A percentile compares a stretch with the other conserved stretches of the same genome.
Conservation (phyloP, 1,140 invertebrate genomes). For the Apis mellifera region DNA sequence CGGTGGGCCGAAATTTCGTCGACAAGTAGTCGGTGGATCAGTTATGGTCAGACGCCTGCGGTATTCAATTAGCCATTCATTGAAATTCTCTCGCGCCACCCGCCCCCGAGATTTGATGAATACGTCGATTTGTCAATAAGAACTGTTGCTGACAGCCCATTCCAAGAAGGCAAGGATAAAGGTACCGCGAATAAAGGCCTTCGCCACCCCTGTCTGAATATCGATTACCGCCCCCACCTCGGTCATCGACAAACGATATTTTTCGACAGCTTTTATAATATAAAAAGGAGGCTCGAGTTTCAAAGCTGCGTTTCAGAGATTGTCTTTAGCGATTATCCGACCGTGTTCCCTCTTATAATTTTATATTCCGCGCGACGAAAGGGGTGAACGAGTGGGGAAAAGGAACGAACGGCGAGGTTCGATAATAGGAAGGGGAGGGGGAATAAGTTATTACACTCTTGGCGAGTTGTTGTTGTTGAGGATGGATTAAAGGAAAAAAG, state of each 20-base stretch:
- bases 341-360: background rate
- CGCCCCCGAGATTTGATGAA: constrained; percentile 16
- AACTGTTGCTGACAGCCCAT: constrained; percentile 15
- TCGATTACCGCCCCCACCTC: background rate
- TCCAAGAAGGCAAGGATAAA: background rate
- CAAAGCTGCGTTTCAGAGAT: background rate
- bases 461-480: too few species aligned
- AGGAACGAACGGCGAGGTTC: too few species aligned
- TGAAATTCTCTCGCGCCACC: constrained; percentile 4
- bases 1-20: too few species aligned
- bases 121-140: constrained; percentile 30
- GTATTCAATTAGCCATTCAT: constrained; percentile 29
- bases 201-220: background rate
- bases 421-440: too few species aligned
- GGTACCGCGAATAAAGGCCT: constrained; percentile 1
- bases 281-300: background rate
- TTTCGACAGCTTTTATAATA: background rate
- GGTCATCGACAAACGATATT: background rate
- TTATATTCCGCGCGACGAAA: background rate
- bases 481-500: too few species aligned
- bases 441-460: too few species aligned
- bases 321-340: background rate
- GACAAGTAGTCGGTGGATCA: background rate
- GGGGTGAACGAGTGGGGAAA: too few species aligned
- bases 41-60: constrained; percentile 25